Evolutionary conservation across 1,140 invertebrate species (phyloP).

Genomic region (Globodera ellingtonae): DNA sequence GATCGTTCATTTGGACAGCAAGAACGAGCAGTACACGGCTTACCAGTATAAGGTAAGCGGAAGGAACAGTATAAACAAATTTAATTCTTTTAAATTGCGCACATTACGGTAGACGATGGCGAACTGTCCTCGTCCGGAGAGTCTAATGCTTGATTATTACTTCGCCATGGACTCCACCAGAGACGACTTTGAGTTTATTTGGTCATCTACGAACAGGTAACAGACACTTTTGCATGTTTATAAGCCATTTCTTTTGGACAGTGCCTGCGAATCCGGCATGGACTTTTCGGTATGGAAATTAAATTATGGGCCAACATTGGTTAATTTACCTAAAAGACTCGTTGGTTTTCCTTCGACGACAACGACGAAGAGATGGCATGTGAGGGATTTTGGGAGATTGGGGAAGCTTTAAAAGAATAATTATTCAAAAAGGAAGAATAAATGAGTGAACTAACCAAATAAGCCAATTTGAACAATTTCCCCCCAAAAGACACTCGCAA

Average conservation of each 20-base stretch:
- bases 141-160: slow-evolving; percentile 39
- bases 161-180: slow-evolving; percentile 19
- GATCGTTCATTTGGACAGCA: slow-evolving; percentile 14
- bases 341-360: slow-evolving; percentile 2
- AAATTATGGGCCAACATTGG: slow-evolving; percentile 28
- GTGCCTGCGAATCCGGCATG: slow-evolving; percentile 45
- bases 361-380: slow-evolving; percentile 5
- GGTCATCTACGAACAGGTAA: slow-evolving; percentile 34
- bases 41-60: slow-evolving; percentile 31
- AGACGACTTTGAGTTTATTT: slow-evolving; percentile 23
- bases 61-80: background rate
- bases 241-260: background rate
- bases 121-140: slow-evolving; percentile 47
- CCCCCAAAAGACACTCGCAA: background rate
- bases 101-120: slow-evolving; percentile 18
- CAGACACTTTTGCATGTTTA: background rate
- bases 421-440: too few species aligned
- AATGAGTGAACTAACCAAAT: too few species aligned
- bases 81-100: background rate
- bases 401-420: too few species aligned
- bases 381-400: background rate
- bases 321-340: slow-evolving; percentile 12
- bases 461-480: background rate
- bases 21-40: slow-evolving; percentile 17
- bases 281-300: slow-evolving; percentile 84